A percentile compares a stretch with the other conserved stretches of the same genome.
phyloP scores from a whole-genome alignment of 92 coral and sea anemone genomes.

The Isaurus tuberculatus region DNA sequence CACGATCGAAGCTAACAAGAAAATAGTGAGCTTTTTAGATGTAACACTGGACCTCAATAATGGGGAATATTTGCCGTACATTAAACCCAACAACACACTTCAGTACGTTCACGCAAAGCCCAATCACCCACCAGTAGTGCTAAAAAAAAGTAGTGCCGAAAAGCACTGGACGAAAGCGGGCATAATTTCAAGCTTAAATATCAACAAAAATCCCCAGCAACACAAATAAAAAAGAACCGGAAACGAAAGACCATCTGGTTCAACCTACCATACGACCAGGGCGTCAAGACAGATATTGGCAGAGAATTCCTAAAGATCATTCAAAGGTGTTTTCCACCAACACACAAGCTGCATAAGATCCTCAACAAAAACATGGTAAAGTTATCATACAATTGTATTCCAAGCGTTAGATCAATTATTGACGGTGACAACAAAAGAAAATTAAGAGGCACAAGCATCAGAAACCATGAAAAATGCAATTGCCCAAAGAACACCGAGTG shows the following conservation, averaged over 20 bases:
- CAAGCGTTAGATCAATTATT: not conserved
- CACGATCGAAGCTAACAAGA: no score
- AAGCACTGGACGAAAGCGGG: slow-evolving; percentile 36
- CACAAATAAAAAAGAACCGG: no score
- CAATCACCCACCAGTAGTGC: slow-evolving; percentile 30
- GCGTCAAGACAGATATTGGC: slow-evolving; percentile 17
- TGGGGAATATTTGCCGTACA: slow-evolving; percentile 22
- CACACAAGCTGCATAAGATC: slow-evolving; percentile 7
- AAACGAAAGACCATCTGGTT: slow-evolving; percentile 9
- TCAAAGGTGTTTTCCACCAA: slow-evolving; percentile 14
- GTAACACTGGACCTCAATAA: slow-evolving; percentile 23
- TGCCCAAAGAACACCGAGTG: no score
- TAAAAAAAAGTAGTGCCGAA: slow-evolving; percentile 19
- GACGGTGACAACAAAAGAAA: slow-evolving; percentile 23
- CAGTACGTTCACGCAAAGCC: slow-evolving; percentile 7
- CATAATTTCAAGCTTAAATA: not conserved
- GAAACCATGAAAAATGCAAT: slow-evolving; percentile 28
- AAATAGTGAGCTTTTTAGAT: slow-evolving; percentile 3
- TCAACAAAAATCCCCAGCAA: not conserved
- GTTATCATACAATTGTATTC: slow-evolving; percentile 15
- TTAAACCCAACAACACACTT: slow-evolving; percentile 13
- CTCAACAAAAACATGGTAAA: not conserved
- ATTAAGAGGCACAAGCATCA: not conserved
- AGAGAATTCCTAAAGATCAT: slow-evolving; percentile 28
- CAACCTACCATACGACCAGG: slow-evolving; percentile 29